Base-by-base conservation (phyloP, 2,113 vertebrate genomes). In the Paramisgurnus dabryanus region DNA sequence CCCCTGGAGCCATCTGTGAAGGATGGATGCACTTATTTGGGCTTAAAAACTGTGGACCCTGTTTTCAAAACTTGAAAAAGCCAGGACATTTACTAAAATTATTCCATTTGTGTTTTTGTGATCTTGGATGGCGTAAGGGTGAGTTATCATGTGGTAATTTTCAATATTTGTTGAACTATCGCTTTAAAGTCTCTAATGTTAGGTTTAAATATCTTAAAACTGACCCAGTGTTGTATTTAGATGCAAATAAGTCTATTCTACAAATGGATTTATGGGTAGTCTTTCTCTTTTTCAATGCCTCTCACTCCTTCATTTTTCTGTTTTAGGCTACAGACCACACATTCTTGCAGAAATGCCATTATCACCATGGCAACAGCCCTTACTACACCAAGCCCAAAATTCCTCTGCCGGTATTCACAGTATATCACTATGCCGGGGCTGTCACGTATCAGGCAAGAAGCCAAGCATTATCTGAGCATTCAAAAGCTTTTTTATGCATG, bases 291-390 rank as follows among this genome's bases (percentile, higher is more conserved):
- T 67, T 68, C 39, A 41, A 75, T 39, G 18, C 49, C 7, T 84
- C 7, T 13, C 3, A 17, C 39, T 53, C 55, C 47, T 41, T 83
- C 8, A 73, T 11, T 78, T 13, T 18, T 58, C 53, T 76, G 57
- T 60, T 60, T 70, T 63, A 97, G 96, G 96, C 95, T 85, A 98
- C 96, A 2, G 96, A 98, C 89, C 96, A 98, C 86, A 97, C 95
- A 78, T 98, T 98, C 85, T 94, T 98, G 13, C 96, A 97, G 87
- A 98, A 98, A 86, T 98, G 96, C 90, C 96, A 97, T 87, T 97
- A 97, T 77, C 95, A 96, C 88, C 95, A 97, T 27, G 89, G 91
- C 0, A 90, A 91, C 71, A 96, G 90, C 78, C 91, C 89, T 0
- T 91, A 88, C 91, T 97, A 98, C 34, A 69, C 83, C 89, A 98